Evolutionary conservation across 1,140 invertebrate species (phyloP).

Genomic region (Hycleus cichorii): DNA sequence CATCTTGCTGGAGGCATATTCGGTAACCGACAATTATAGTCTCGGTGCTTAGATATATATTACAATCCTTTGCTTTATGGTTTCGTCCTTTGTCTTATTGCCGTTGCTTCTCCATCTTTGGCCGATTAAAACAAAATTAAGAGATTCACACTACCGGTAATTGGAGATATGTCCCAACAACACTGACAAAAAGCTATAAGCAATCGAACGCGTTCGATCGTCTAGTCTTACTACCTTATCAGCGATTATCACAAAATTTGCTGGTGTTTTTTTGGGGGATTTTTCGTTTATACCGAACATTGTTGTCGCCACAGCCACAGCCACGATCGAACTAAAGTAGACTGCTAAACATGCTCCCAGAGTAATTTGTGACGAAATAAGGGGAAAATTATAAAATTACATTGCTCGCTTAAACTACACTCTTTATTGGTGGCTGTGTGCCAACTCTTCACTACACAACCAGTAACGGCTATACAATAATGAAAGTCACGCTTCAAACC

Average conservation of each 20-base stretch:
- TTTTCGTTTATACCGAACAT: slow-evolving; percentile 17
- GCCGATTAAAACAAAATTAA: slow-evolving; percentile 25
- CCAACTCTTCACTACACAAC: slow-evolving; percentile 8
- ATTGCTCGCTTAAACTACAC: slow-evolving; percentile 40
- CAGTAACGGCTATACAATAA: neutral
- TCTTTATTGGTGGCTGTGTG: slow-evolving; percentile 34
- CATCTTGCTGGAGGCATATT: slow-evolving; percentile 31
- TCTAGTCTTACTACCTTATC: neutral
- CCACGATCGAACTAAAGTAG: slow-evolving; percentile 39
- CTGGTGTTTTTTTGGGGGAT: slow-evolving; percentile 1
- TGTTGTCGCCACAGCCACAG: slow-evolving; percentile 29
- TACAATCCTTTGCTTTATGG: slow-evolving; percentile 25
- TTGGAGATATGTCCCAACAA: too few relatives aligned
- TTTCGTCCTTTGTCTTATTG: slow-evolving; percentile 2
- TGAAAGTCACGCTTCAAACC: neutral
- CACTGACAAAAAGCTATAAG: too few relatives aligned
- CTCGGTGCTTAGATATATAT: slow-evolving; percentile 33
- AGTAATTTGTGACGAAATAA: slow-evolving; percentile 44
- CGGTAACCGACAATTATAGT: slow-evolving; percentile 34
- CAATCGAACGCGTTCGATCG: neutral
- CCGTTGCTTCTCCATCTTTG: neutral
- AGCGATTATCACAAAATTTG: neutral
- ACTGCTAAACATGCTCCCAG: slow-evolving; percentile 39
- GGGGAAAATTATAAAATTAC: slow-evolving; percentile 45
- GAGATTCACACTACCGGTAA: slow-evolving; percentile 6